Evolutionary conservation across 2,888 invertebrate species (phyloP), one percentile per base, ranked within the genome.

Genomic region (Crematogaster levior): DNA sequence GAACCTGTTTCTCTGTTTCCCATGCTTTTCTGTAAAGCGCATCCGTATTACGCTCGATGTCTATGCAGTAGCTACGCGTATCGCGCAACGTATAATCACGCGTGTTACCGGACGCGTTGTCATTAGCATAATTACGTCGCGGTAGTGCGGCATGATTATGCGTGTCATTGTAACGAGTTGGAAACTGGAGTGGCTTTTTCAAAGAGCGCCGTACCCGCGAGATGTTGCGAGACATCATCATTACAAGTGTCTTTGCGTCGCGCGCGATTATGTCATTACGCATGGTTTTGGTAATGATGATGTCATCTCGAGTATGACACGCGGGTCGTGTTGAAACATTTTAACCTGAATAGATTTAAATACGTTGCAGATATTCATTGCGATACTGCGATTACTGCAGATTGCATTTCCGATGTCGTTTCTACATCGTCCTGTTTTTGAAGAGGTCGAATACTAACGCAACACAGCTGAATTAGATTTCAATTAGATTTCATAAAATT

Each of bases 21-120:
- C 24, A 18, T 34, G 30, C 24, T 56, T 56, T 63, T 53, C 43
- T 24, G 56, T 43, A 34, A 77, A 34, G 46, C 27, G 48, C 68
- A 48, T 68, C 88, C 68, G 87, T 74, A 73, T 88, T 88, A 86
- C 89, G 70, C 88, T 82, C 84, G 88, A 84, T 86, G 82, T 82
- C 75, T 80, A 73, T 61, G 74, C 61, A 53, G 30, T 63, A 27
- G 34, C 12, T n/a, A 43, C 12, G 24, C 18, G 48, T 27, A 75
- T 75, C 68, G 61, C 51, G 70, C 15, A 75, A 83, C 68, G 77
- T 88, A 75, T 85, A 88, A 88, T 88, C 88, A 80, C 51, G 58
- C 60, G 73, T 77, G 85, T 87, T 88, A 85, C 75, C 66, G 51
- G 68, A 75, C 37, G 66, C 89, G 73, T 83, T 68, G 87, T 80